Conservation (phyloP, 1,140 invertebrate genomes). For the Scylla paramamosain region DNA sequence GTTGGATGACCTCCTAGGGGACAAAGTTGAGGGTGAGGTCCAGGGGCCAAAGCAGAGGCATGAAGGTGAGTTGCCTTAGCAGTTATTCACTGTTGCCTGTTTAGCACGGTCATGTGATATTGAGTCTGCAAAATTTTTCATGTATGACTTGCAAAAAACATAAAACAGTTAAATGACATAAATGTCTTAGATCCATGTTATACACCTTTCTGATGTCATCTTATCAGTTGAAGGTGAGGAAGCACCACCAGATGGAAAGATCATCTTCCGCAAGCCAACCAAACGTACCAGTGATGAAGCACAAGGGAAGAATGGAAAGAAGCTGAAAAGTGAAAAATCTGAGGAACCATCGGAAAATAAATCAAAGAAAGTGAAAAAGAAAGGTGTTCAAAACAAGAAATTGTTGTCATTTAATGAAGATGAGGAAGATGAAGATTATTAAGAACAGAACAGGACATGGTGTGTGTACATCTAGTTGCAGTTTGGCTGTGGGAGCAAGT, state of each 20-base stretch:
- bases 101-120: too few relatives aligned
- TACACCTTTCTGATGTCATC: not conserved
- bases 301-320: constrained; percentile 46
- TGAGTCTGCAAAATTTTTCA: too few relatives aligned
- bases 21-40: not conserved
- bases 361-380: constrained; percentile 39
- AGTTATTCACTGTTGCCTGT: not conserved
- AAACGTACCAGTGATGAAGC: constrained; percentile 37
- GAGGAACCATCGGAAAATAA: constrained; percentile 18
- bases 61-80: constrained; percentile 39
- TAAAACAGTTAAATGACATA: too few relatives aligned
- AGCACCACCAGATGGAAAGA: constrained; percentile 21
- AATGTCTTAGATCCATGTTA: not conserved
- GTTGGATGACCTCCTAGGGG: constrained; percentile 19
- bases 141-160: too few relatives aligned
- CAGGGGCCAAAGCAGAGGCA: constrained; percentile 43
- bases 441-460: not conserved
- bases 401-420: constrained; percentile 58
- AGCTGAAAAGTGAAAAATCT: constrained; percentile 12
- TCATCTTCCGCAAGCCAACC: constrained; percentile 53
- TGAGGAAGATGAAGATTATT: constrained; percentile 54
- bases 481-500: not conserved
- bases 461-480: too few relatives aligned
- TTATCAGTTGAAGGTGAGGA: not conserved
- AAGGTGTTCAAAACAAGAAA: constrained; percentile 33